Conservation (phyloP, 2,113 vertebrate species). For the Crypturellus undulatus region DNA sequence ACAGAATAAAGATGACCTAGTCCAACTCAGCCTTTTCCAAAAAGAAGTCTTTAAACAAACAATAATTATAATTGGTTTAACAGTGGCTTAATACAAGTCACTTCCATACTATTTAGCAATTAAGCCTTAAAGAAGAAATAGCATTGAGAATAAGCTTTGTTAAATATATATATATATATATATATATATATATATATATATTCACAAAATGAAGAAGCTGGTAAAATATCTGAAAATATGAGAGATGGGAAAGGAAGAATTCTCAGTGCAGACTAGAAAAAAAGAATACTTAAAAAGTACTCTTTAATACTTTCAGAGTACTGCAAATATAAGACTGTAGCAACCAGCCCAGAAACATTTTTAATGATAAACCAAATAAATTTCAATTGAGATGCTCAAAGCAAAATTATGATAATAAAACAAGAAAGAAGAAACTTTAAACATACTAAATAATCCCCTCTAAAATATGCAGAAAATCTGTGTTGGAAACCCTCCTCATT, state of each 20-base stretch:
- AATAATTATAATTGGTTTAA: not conserved
- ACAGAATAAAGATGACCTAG: not conserved
- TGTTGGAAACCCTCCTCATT: not conserved
- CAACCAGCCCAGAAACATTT: not conserved
- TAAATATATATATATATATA: not conserved
- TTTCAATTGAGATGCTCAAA: not conserved
- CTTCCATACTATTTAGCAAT: not conserved
- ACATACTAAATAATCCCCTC: not conserved
- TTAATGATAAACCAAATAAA: not conserved
- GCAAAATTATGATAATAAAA: not conserved
- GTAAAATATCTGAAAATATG: not conserved
- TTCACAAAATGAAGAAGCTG: not conserved
- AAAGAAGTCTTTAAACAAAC: not conserved
- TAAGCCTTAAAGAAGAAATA: not conserved
- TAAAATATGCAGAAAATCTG: not conserved
- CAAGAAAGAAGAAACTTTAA: not conserved
- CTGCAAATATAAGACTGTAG: not conserved
- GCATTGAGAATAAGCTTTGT: not conserved
- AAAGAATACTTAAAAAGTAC: not conserved
- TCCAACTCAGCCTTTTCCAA: not conserved
- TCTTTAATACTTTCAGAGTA: too few species aligned
- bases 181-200: too few species aligned
- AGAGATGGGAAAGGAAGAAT: not conserved
- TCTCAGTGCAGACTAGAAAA: not conserved
- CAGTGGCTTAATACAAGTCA: not conserved